A percentile compares a stretch with the other conserved stretches of the same genome.
phyloP scores from a whole-genome alignment of 2,113 vertebrate species.

The Jacana jacana region DNA sequence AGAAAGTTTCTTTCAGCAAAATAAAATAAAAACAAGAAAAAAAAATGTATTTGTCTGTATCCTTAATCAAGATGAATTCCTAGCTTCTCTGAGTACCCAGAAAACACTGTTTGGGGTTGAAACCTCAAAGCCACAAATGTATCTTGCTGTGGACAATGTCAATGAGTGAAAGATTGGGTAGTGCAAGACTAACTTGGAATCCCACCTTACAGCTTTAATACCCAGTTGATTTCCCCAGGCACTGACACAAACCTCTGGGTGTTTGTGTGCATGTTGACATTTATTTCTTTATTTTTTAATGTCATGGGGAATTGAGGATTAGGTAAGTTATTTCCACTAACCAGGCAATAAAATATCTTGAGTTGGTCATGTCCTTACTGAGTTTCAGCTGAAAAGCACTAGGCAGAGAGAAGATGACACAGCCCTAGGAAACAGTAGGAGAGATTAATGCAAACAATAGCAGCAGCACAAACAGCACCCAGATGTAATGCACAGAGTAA shows the following conservation, averaged over 20 bases:
- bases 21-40: neutral
- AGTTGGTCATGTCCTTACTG: neutral
- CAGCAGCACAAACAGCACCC: neutral
- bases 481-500: neutral
- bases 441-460: neutral
- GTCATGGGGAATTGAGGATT: neutral
- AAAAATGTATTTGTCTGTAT: neutral
- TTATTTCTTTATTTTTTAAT: slow-evolving; percentile 45
- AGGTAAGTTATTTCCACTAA: slow-evolving; percentile 20
- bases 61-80: neutral
- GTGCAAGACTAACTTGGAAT: neutral
- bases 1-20: neutral
- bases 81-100: neutral
- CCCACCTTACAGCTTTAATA: neutral
- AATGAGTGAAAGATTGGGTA: neutral
- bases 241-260: slow-evolving; percentile 14
- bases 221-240: neutral
- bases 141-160: neutral
- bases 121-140: neutral
- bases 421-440: neutral
- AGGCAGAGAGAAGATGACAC: neutral
- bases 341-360: neutral
- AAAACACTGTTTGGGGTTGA: neutral
- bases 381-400: neutral
- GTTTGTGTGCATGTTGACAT: neutral